Conservation (phyloP, 2,797 vertebrate species). For the Limosa lapponica region DNA sequence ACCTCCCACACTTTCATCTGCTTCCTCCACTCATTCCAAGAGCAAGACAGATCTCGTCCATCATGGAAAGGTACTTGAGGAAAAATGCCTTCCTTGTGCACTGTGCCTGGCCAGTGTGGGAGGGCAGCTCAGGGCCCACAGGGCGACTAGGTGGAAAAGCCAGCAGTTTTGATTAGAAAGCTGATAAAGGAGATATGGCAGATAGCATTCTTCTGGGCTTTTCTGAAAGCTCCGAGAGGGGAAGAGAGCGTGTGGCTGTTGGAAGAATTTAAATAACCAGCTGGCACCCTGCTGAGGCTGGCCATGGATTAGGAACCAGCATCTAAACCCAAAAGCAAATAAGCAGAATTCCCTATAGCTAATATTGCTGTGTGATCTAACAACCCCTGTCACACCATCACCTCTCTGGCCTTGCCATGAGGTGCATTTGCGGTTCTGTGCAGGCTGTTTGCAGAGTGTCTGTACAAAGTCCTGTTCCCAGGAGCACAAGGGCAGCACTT, state of each 20-base stretch:
- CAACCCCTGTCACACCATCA: fast-evolving
- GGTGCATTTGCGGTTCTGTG: background rate
- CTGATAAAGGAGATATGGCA: background rate
- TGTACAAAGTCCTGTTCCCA: background rate
- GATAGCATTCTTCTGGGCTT: background rate
- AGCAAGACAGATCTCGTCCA: background rate
- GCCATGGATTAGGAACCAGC: background rate
- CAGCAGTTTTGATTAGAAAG: background rate
- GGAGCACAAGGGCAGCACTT: background rate
- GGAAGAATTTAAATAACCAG: background rate
- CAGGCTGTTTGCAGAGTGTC: background rate
- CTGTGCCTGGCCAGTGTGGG: background rate
- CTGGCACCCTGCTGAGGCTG: background rate
- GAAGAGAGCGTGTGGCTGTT: fast-evolving
- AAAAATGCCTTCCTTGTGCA: background rate
- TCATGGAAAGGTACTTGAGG: background rate
- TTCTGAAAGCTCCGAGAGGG: background rate
- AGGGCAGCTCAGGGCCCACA: background rate
- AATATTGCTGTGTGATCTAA: background rate
- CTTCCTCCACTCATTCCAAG: background rate
- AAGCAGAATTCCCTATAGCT: background rate
- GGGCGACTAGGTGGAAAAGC: background rate
- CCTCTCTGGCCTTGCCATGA: background rate
- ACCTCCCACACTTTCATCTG: background rate
- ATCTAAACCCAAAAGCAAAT: background rate